phyloP scores from a whole-genome alignment of 2,113 vertebrate genomes.

The Rattus norvegicus region DNA sequence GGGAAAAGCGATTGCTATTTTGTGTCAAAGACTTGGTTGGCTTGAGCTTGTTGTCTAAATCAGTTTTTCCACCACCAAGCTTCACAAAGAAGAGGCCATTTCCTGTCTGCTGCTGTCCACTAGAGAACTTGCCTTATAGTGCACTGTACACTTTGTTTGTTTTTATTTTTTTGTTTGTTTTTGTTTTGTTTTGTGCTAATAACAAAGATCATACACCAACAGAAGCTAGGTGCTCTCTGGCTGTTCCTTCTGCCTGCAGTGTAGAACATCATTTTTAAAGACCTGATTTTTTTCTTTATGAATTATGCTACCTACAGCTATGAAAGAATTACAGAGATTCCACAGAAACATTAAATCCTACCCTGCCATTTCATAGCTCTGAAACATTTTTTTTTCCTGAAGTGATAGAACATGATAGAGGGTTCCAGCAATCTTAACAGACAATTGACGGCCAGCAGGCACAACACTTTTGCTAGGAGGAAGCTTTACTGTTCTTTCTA shows the following conservation, averaged over 20 bases:
- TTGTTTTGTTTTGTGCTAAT: neutral
- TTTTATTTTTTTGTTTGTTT: neutral
- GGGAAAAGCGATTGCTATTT: neutral
- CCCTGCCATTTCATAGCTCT: constrained; percentile 38
- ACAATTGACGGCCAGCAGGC: constrained; percentile 29
- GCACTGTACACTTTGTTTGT: neutral
- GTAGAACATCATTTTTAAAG: neutral
- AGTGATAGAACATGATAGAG: constrained; percentile 17
- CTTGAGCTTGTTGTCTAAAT: constrained; percentile 46
- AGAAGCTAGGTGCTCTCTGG: neutral
- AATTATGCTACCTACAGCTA: neutral
- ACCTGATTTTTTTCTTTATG: constrained; percentile 12
- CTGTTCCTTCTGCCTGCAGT: constrained; percentile 17
- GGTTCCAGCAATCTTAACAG: neutral
- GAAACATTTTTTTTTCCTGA: constrained; percentile 56
- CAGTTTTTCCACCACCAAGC: neutral
- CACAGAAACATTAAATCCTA: constrained; percentile 42
- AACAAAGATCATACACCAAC: neutral
- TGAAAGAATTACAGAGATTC: constrained; percentile 25
- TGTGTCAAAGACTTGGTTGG: constrained; percentile 35
- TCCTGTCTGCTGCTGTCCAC: constrained; percentile 33
- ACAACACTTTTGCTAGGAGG: neutral
- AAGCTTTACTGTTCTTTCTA: neutral
- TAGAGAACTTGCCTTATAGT: neutral
- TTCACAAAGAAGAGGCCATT: constrained; percentile 50